Base-by-base conservation (phyloP, 2,113 vertebrate species). In the Phylloscopus trochiloides region DNA sequence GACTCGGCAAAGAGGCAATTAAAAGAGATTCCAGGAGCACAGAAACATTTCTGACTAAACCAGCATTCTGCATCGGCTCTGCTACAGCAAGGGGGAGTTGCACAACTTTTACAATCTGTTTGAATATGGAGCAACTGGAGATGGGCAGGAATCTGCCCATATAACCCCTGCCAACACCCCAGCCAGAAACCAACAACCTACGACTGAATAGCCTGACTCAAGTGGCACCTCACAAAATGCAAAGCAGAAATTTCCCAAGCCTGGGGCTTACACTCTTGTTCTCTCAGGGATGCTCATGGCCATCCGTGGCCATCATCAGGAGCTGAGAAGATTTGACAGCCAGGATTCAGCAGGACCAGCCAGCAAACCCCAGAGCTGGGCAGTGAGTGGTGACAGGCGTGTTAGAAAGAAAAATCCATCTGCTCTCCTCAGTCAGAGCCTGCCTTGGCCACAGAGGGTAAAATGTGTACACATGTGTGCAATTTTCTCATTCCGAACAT, bases 381-480 rank as follows among this genome's bases (percentile, higher is more conserved):
- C 36, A 63, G n/a, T 6, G 57, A 90, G 45, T 11, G 21, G 31
- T 45, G 67, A 76, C 3, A 31, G 34, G 34, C 2, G 0, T 12
- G 38, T 15, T 34, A 52, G 74, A 58, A 51, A 72, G 31, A 50
- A 78, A 91, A 88, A 57, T 14, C 59, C 32, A 63, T 59, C 68
- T 62, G 17, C 9, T 36, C 6, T 63, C 9, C 51, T 67, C 38
- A 26, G 51, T 8, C 59, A 74, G 70, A 87, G 29, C 40, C 43
- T 89, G 58, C 48, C n/a, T 72, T 71, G 76, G 48, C 36, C 25
- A 10, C 3, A 14, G 15, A 36, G 34, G 42, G 47, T 55, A 17
- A 47, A 54, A 8, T 15, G 42, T 6, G 15, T 31, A 11, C 1
- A 0, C 6, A 1, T 16, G 14, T 36, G 15, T 50, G 36, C 12